Conservation (phyloP, 2,113 vertebrate species). For the Polyodon spathula region DNA sequence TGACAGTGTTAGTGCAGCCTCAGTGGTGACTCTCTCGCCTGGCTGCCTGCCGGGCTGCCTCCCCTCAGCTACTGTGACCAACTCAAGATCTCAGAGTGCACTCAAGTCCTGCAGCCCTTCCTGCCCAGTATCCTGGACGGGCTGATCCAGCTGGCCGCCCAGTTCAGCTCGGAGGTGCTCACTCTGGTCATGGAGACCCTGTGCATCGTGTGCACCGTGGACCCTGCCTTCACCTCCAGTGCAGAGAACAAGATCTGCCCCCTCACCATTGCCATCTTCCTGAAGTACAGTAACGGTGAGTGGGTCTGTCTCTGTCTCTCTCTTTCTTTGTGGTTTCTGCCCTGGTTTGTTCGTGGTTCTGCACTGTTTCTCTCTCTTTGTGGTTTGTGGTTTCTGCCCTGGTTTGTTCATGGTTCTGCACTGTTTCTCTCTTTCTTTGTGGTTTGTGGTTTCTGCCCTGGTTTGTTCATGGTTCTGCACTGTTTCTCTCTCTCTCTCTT, state of each 20-base stretch:
- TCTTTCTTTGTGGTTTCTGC: neutral
- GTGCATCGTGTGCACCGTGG: constrained; percentile 90
- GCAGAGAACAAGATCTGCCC: constrained; percentile 94
- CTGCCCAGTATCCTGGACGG: constrained; percentile 91
- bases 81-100: constrained; percentile 88
- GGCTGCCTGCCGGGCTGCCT: neutral
- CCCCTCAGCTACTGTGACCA: constrained; percentile 86
- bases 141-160: constrained; percentile 84
- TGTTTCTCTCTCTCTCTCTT: too few species aligned
- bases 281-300: constrained; percentile 96
- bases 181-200: constrained; percentile 96
- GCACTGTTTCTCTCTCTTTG: neutral
- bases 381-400: too few species aligned
- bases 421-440: neutral
- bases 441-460: too few species aligned
- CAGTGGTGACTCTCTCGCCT: neutral
- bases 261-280: constrained; percentile 93
- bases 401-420: constrained; percentile 23
- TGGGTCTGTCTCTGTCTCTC: neutral
- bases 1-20: neutral
- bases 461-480: constrained; percentile 21
- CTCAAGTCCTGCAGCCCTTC: constrained; percentile 85
- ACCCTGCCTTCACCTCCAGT: constrained; percentile 80
- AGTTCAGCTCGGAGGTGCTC: constrained; percentile 93
- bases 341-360: neutral